These are phyloP conservation scores for Petroica traversi DNA, from an alignment of 2,113 vertebrate genomes.

Conservation along the genomic window DNA sequence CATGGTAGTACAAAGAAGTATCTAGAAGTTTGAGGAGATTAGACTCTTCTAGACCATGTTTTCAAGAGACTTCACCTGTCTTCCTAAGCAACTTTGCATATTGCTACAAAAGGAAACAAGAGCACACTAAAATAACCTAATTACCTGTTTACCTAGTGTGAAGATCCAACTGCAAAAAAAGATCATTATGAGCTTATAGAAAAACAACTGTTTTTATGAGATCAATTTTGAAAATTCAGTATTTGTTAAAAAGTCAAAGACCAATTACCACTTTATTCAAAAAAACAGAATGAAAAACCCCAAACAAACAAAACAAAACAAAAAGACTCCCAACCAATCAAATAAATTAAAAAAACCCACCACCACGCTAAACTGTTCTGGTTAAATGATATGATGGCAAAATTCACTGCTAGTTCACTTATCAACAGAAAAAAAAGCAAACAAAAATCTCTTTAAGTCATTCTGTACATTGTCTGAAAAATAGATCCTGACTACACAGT, in stretches of 20 bases:
- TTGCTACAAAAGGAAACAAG: background rate
- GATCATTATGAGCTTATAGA: background rate
- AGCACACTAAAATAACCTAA: background rate
- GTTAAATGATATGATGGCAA: background rate
- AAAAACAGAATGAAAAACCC: accelerated
- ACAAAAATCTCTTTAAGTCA: background rate
- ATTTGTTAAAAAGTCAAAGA: background rate
- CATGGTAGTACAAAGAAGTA: background rate
- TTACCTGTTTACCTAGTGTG: background rate
- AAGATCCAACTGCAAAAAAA: constrained; percentile 7
- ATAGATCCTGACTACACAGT: background rate
- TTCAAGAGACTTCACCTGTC: background rate
- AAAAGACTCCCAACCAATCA: background rate
- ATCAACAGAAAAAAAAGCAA: background rate
- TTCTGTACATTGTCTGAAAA: background rate
- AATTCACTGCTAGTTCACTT: background rate
- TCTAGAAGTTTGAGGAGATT: background rate
- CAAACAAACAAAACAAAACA: background rate
- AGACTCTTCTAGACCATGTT: background rate
- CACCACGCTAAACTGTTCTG: background rate
- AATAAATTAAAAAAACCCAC: background rate
- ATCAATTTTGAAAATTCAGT: background rate
- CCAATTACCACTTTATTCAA: background rate
- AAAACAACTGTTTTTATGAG: background rate
- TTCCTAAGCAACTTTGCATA: background rate